A percentile compares a stretch with the other conserved stretches of the same genome.
phyloP scores from a whole-genome alignment of 2,888 invertebrate genomes.

The Rhimphoctona megacephalus region DNA sequence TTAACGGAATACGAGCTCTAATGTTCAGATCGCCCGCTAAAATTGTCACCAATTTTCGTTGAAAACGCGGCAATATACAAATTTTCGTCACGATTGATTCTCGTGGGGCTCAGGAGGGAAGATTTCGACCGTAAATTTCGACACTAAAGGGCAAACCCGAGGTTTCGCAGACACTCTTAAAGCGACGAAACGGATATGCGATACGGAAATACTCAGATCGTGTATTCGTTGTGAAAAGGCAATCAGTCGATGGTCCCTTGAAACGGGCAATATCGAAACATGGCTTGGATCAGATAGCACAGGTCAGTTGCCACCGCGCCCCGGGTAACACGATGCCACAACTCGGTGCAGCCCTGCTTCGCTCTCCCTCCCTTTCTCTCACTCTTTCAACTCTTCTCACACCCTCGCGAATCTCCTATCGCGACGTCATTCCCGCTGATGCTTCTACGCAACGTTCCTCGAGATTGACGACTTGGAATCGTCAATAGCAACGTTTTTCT shows the following conservation, averaged over 20 bases:
- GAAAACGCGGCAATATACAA: neutral
- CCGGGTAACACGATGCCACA: constrained; percentile 12
- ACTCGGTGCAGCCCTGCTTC: constrained; percentile 13
- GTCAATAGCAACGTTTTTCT: constrained; percentile 3
- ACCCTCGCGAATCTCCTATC: constrained; percentile 6
- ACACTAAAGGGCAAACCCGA: neutral
- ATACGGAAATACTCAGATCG: neutral
- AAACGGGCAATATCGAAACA: neutral
- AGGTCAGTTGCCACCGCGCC: constrained; percentile 61
- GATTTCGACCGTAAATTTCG: neutral
- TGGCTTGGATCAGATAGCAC: constrained; percentile 3
- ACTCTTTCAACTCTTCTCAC: constrained; percentile 7
- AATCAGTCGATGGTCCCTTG: constrained; percentile 3
- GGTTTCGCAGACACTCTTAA: neutral
- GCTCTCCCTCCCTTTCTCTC: constrained; percentile 10
- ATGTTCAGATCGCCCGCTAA: neutral
- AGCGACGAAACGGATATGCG: constrained; percentile 6
- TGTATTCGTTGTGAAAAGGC: neutral
- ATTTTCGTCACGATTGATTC: neutral
- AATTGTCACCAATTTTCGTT: neutral
- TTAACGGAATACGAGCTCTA: neutral
- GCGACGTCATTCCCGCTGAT: neutral
- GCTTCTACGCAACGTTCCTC: constrained; percentile 18
- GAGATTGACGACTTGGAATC: neutral
- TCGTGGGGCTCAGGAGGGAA: neutral